A percentile compares a stretch with the other conserved stretches of the same genome.
These are phyloP conservation scores for Atherinomorus stipes DNA, from an alignment of 2,113 vertebrate species.

Conservation along the genomic window DNA sequence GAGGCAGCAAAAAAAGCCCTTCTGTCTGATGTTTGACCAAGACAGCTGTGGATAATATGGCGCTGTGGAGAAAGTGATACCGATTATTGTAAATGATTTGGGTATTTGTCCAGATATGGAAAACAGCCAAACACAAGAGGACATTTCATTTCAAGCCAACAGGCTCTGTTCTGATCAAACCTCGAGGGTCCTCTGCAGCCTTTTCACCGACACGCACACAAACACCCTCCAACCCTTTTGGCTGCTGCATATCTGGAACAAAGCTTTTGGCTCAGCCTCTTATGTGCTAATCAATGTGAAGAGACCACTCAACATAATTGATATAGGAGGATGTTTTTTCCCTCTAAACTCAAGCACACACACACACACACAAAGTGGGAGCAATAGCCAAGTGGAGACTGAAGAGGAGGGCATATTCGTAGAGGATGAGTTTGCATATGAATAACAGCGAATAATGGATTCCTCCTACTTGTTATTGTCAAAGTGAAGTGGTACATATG, in stretches of 20 bases:
- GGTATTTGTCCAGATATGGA: constrained; percentile 1
- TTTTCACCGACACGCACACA: constrained; percentile 18
- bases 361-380: constrained; percentile 16
- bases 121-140: constrained; percentile 21
- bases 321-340: constrained; percentile 33
- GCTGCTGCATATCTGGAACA: constrained; percentile 34
- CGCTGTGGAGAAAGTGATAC: background rate
- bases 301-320: constrained; percentile 70
- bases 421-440: constrained; percentile 47
- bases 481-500: constrained; percentile 29
- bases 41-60: constrained; percentile 14
- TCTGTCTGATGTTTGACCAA: constrained; percentile 4
- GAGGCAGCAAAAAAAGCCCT: background rate
- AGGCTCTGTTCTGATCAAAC: constrained; percentile 19
- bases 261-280: constrained; percentile 62
- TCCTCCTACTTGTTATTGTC: constrained; percentile 52
- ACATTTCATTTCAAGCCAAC: background rate
- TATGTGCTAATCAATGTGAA: constrained; percentile 66
- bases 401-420: constrained; percentile 37
- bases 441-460: constrained; percentile 44
- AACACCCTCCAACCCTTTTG: constrained; percentile 26
- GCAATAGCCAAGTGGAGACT: constrained; percentile 31
- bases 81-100: background rate
- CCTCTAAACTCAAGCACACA: constrained; percentile 1
- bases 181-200: constrained; percentile 22